These are phyloP conservation scores for Phasianus colchicus DNA, from an alignment of 2,113 vertebrate species.

Conservation along the genomic window DNA sequence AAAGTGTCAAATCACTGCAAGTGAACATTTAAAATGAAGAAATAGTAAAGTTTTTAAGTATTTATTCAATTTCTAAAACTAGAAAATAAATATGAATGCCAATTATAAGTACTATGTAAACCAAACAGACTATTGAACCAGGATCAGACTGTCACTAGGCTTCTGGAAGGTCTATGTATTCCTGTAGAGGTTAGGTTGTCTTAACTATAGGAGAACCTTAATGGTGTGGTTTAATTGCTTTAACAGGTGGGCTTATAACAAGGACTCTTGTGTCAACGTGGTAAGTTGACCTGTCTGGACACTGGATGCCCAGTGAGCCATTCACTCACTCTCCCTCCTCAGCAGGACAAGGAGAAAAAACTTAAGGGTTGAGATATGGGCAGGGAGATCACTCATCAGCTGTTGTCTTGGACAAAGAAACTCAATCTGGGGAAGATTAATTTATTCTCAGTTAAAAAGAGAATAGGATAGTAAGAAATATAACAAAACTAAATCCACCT, in stretches of 20 bases:
- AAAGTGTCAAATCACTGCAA: neutral
- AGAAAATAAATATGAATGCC: neutral
- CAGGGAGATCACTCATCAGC: neutral
- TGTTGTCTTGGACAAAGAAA: neutral
- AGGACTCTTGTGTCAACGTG: neutral
- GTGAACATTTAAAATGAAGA: neutral
- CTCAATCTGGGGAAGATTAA: neutral
- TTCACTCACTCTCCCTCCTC: neutral
- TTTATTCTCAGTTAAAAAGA: neutral
- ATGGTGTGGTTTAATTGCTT: neutral
- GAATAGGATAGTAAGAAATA: neutral
- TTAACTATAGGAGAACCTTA: neutral
- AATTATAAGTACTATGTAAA: neutral
- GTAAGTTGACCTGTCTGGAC: neutral
- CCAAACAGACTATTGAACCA: neutral
- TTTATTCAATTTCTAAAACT: neutral
- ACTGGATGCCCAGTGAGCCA: neutral
- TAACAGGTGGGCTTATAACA: neutral
- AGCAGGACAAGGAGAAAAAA: neutral
- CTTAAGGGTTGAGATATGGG: neutral
- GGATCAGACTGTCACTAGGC: neutral
- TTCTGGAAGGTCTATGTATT: neutral
- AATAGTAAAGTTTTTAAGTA: neutral
- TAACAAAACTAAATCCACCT: neutral
- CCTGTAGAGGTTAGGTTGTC: neutral